Percentiles rank a stretch among this genome's conserved stretches.
Evolutionary conservation across 2,797 vertebrate species (phyloP).

Genomic region (Sebastes nivosus): DNA sequence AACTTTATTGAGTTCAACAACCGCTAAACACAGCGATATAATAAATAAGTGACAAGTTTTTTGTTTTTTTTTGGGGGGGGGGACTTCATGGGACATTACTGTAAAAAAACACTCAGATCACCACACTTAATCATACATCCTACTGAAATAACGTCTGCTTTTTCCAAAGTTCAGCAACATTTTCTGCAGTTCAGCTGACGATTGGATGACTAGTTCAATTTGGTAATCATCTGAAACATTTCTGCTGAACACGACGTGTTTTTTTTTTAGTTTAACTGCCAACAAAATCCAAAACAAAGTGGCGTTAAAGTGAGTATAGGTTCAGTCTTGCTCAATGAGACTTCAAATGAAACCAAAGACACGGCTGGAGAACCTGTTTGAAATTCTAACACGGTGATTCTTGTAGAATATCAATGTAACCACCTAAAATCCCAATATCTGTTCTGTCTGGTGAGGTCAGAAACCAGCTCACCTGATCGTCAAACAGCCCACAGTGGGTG

Average conservation of each 20-base stretch:
- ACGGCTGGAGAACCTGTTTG: background rate
- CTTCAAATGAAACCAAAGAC: background rate
- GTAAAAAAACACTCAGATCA: background rate
- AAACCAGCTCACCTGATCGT: background rate
- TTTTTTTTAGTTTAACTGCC: background rate
- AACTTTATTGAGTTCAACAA: background rate
- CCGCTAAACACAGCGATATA: conserved; percentile 16
- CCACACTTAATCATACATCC: background rate
- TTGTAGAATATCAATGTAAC: background rate
- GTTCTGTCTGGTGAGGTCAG: background rate
- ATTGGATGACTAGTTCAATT: background rate
- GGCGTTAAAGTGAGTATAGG: background rate
- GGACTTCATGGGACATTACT: background rate
- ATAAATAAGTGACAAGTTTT: conserved; percentile 65
- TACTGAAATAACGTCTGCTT: fast-evolving
- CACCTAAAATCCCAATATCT: background rate
- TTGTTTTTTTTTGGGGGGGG: background rate
- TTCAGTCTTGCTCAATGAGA: background rate
- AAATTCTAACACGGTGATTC: background rate
- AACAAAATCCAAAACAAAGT: background rate
- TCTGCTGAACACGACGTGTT: background rate
- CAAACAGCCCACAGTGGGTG: conserved; percentile 8
- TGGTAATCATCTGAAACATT: background rate
- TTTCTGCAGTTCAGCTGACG: background rate
- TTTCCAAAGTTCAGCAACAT: background rate